Evolutionary conservation across 2,797 vertebrate species (phyloP).

Genomic region (Prionace glauca): DNA sequence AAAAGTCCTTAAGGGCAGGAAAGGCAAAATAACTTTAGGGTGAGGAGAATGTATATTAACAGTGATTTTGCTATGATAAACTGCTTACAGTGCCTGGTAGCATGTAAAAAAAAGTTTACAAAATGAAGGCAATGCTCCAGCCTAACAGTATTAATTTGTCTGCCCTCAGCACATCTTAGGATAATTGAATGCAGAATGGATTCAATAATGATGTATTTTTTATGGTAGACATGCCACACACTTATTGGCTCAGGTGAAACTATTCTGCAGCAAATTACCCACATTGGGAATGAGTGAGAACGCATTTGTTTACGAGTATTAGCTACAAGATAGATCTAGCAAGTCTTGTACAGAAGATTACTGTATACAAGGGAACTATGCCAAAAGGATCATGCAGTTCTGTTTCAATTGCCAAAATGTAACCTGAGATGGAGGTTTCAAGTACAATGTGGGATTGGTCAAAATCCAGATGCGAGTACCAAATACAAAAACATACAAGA

Average conservation of each 20-base stretch:
- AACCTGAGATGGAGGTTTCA: background rate
- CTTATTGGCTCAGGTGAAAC: background rate
- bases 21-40: background rate
- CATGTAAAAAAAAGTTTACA: too few relatives aligned
- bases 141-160: background rate
- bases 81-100: background rate
- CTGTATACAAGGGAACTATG: background rate
- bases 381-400: background rate
- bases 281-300: background rate
- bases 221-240: background rate
- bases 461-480: background rate
- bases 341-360: background rate
- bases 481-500: background rate
- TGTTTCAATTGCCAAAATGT: background rate
- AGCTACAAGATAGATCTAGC: background rate
- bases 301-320: background rate
- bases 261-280: background rate
- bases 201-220: background rate
- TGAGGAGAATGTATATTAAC: background rate
- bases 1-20: background rate
- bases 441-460: background rate
- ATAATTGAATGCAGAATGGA: background rate
- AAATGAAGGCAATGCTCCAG: background rate
- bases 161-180: background rate
- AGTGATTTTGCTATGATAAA: background rate